A percentile compares a stretch with the other conserved stretches of the same genome.
Evolutionary conservation across 64 coral and sea anemone genomes (phyloP).

Genomic region (Montipora capricornis): DNA sequence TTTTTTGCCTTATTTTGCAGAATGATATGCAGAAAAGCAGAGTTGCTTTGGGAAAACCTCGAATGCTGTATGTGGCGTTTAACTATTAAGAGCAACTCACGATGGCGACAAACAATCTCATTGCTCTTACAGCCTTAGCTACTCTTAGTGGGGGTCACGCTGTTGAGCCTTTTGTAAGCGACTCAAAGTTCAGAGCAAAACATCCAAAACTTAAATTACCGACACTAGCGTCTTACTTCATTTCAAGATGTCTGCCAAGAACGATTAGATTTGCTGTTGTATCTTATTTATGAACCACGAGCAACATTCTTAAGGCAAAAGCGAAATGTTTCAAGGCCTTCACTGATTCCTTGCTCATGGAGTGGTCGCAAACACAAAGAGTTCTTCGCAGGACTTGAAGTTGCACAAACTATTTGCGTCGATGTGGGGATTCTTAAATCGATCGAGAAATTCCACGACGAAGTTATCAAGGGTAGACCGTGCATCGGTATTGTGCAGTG

Average conservation of each 20-base stretch:
- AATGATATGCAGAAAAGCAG: too few relatives aligned
- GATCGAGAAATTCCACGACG: conserved; percentile 64
- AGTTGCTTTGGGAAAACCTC: too few relatives aligned
- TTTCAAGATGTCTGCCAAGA: conserved; percentile 75
- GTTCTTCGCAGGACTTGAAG: conserved; percentile 46
- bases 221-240: conserved; percentile 79
- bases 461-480: conserved; percentile 51
- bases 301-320: neutral
- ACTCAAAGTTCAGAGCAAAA: conserved; percentile 75
- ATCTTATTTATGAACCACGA: conserved; percentile 37
- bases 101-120: conserved; percentile 52
- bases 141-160: conserved; percentile 70
- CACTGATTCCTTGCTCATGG: neutral
- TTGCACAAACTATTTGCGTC: conserved; percentile 84
- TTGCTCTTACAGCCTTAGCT: conserved; percentile 76
- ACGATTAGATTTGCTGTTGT: conserved; percentile 79
- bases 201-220: neutral
- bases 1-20: too few relatives aligned
- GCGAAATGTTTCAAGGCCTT: neutral
- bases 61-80: neutral
- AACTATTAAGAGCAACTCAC: neutral
- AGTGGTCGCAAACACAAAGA: neutral
- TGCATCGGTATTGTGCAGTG: conserved; percentile 89
- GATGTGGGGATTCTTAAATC: conserved; percentile 75
- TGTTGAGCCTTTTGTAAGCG: conserved; percentile 88